Percentiles rank a stretch among this genome's conserved stretches.
These are phyloP conservation scores for Brachyistius frenatus DNA, from an alignment of 2,113 vertebrate species.

Conservation along the genomic window DNA sequence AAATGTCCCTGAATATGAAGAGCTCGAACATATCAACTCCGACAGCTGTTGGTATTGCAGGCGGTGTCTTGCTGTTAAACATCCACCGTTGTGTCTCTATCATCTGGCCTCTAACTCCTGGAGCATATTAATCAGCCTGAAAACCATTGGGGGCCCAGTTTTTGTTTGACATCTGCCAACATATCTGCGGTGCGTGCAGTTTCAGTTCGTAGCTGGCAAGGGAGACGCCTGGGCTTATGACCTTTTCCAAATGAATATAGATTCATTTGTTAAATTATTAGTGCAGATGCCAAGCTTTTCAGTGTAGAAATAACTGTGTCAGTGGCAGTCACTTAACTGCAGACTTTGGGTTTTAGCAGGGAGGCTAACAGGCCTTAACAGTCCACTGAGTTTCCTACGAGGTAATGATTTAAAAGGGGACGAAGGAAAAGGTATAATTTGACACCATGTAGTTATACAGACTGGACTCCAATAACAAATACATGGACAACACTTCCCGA, in stretches of 20 bases:
- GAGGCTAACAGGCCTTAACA: too few species aligned
- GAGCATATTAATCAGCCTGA: conserved; percentile 46
- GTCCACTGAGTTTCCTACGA: too few species aligned
- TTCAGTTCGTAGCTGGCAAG: conserved; percentile 36
- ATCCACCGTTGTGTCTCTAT: conserved; percentile 35
- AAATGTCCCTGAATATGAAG: conserved; percentile 52
- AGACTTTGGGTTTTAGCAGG: too few species aligned
- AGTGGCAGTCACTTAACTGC: neutral
- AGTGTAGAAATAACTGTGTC: neutral
- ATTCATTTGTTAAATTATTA: conserved; percentile 9
- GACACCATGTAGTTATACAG: too few species aligned
- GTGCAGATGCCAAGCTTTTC: neutral
- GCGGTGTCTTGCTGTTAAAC: conserved; percentile 15
- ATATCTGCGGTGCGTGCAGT: conserved; percentile 18
- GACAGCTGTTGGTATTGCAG: conserved; percentile 44
- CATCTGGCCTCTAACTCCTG: conserved; percentile 18
- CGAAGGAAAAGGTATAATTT: too few species aligned
- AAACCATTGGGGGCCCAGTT: conserved; percentile 20
- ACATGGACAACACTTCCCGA: too few species aligned
- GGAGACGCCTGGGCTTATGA: conserved; percentile 6
- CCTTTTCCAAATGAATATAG: conserved; percentile 29
- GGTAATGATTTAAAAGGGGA: too few species aligned
- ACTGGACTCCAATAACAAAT: too few species aligned
- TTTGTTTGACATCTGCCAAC: conserved; percentile 46
- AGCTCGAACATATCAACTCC: neutral